Conservation (phyloP, 2,888 invertebrate species). For the Neuroscelio doddi region DNA sequence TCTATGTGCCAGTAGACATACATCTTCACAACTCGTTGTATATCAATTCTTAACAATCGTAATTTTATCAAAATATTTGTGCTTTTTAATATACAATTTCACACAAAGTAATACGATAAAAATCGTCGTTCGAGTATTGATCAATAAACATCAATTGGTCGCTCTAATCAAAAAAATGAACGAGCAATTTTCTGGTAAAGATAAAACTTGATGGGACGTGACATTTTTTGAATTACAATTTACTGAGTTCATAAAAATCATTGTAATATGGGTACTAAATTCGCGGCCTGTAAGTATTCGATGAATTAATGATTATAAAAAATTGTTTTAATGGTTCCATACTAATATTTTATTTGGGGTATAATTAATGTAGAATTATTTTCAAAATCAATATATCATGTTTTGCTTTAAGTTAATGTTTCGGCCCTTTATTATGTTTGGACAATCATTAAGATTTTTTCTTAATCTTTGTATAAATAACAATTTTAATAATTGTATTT, state of each 20-base stretch:
- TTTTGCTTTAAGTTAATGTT: slow-evolving; percentile 2
- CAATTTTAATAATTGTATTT: too few relatives aligned
- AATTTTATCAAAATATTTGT: too few relatives aligned
- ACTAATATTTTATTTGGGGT: too few relatives aligned
- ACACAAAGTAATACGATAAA: too few relatives aligned
- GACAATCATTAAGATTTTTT: too few relatives aligned
- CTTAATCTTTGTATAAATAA: too few relatives aligned
- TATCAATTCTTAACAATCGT: too few relatives aligned
- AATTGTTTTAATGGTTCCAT: too few relatives aligned
- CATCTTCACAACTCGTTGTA: neutral
- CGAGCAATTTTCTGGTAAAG: slow-evolving; percentile 1
- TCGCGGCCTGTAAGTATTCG: slow-evolving; percentile 43
- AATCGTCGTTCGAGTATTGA: slow-evolving; percentile 27
- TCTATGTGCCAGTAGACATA: neutral
- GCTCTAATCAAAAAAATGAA: slow-evolving; percentile 33
- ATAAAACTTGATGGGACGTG: slow-evolving; percentile 14
- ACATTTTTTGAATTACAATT: slow-evolving; percentile 6
- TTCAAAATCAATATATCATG: too few relatives aligned
- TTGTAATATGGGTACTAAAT: slow-evolving; percentile 41
- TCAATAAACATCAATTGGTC: slow-evolving; percentile 32
- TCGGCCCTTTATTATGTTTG: too few relatives aligned
- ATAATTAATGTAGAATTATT: too few relatives aligned
- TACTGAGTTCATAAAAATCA: neutral
- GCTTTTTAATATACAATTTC: too few relatives aligned
- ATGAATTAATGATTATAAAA: neutral